These are phyloP conservation scores for Mythimna vitellina DNA, from an alignment of 2,888 invertebrate species.

Conservation along the genomic window DNA sequence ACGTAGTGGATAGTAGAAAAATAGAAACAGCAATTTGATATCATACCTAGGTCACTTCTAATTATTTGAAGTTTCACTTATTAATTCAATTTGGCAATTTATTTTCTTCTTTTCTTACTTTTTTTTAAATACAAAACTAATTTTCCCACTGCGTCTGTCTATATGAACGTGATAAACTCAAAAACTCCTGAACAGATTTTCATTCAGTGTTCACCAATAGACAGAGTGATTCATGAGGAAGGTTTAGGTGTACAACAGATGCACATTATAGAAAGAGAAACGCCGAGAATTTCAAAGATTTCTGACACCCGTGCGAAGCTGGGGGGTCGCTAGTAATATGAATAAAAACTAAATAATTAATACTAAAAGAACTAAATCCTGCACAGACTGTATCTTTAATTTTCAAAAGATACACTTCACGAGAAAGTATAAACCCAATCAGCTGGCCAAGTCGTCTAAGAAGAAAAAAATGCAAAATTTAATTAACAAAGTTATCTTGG, in stretches of 20 bases:
- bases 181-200: too few species aligned
- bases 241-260: too few species aligned
- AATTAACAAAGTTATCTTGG: slow-evolving; percentile 88
- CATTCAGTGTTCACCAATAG: too few species aligned
- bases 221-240: too few species aligned
- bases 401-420: slow-evolving; percentile 69
- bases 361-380: background rate
- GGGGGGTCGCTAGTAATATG: too few species aligned
- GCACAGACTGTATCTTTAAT: slow-evolving; percentile 15
- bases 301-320: too few species aligned
- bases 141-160: too few species aligned
- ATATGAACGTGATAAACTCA: too few species aligned
- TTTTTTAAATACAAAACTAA: too few species aligned
- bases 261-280: too few species aligned
- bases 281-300: too few species aligned
- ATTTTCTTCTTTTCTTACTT: background rate
- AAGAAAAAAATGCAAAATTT: slow-evolving; percentile 86
- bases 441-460: slow-evolving; percentile 67
- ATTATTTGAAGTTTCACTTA: too few species aligned
- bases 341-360: background rate
- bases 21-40: background rate
- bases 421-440: slow-evolving; percentile 79
- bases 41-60: background rate
- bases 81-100: background rate
- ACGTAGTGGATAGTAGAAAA: background rate